Evolutionary conservation across 1,140 invertebrate species (phyloP).

Genomic region (Leptoteleia sp.): DNA sequence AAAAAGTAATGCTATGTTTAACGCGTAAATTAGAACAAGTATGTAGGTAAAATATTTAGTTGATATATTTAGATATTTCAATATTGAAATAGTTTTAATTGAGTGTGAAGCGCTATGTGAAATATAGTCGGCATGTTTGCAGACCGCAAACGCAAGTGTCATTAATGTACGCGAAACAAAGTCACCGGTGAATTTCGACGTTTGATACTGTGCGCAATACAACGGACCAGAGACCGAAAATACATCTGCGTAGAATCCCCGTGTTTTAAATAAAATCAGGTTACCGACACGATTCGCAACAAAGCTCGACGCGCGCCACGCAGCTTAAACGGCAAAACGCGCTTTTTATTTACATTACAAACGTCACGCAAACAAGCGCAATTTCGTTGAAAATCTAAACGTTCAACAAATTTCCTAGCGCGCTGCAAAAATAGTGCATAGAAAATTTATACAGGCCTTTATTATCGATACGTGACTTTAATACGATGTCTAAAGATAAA

Average conservation of each 20-base stretch:
- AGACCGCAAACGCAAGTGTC: constrained; percentile 13
- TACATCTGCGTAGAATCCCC: constrained; percentile 75
- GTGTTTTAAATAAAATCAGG: constrained; percentile 77
- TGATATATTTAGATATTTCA: too few species aligned
- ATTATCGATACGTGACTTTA: constrained; percentile 33
- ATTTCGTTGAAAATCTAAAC: constrained; percentile 1
- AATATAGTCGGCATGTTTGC: not conserved
- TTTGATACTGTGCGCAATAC: constrained; percentile 46
- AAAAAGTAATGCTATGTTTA: too few species aligned
- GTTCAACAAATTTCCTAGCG: too few species aligned
- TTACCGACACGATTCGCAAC: constrained; percentile 62
- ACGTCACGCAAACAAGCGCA: constrained; percentile 4
- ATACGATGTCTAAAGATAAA: constrained; percentile 29
- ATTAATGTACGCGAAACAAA: constrained; percentile 27
- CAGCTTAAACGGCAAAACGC: constrained; percentile 13
- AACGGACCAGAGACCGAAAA: constrained; percentile 71
- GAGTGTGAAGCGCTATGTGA: not conserved
- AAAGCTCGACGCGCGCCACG: constrained; percentile 24
- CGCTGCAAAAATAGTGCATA: constrained; percentile 13
- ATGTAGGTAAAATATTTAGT: too few species aligned
- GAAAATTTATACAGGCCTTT: constrained; percentile 19
- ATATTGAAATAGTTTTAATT: not conserved
- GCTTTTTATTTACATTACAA: constrained; percentile 23
- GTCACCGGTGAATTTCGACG: constrained; percentile 34
- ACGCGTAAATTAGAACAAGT: too few species aligned